Evolutionary conservation across 2,888 invertebrate genomes (phyloP).

Genomic region (Melipona bicolor): DNA sequence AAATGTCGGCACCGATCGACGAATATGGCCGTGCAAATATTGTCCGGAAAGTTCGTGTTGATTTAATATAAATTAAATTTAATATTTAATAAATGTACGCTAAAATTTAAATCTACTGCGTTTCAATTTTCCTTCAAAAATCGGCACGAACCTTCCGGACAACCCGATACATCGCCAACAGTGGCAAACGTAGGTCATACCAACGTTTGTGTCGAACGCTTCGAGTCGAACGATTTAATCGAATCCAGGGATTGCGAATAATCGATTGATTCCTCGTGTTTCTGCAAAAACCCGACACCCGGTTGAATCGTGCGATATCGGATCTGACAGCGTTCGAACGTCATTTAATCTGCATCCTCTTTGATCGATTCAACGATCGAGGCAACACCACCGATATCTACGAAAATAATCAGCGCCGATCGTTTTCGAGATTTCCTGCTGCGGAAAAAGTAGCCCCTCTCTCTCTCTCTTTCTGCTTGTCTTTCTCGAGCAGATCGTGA

Average conservation of each 20-base stretch:
- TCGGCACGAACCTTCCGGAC: no score
- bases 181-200: not conserved
- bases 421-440: conserved; percentile 29
- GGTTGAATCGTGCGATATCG: conserved; percentile 15
- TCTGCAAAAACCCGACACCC: conserved; percentile 32
- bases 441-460: not conserved
- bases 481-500: not conserved
- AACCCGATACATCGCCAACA: not conserved
- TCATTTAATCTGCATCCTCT: conserved; percentile 4
- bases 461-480: not conserved
- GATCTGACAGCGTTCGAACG: conserved; percentile 3
- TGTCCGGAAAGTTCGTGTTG: no score
- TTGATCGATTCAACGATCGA: not conserved
- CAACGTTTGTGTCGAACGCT: conserved; percentile 1
- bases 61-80: no score
- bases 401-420: conserved; percentile 6
- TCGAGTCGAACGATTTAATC: conserved; percentile 26
- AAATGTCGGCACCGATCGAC: conserved; percentile 1
- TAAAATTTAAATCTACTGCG: no score
- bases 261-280: conserved; percentile 44
- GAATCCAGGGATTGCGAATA: conserved; percentile 19
- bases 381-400: not conserved
- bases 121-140: no score
- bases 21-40: not conserved
- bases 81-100: no score